Base-by-base conservation (phyloP, 2,888 invertebrate genomes). In the Dorcus hopei region DNA sequence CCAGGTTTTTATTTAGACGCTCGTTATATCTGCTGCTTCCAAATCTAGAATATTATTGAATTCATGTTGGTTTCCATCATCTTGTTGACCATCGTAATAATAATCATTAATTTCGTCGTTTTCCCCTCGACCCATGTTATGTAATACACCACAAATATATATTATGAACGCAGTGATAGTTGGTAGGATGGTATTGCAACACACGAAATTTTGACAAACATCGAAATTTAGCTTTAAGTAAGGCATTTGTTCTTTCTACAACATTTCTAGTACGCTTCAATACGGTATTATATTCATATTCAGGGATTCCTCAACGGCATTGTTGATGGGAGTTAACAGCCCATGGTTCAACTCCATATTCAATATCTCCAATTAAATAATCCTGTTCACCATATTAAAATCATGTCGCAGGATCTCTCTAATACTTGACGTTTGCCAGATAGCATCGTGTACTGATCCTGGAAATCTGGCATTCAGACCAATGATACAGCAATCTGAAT, bases 141-240 rank as follows among this genome's bases (percentile, higher is more conserved):
- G 51, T 11, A 56, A 38, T 7, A 56, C 19, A 14, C 50, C 23
- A 26, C 42, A 26, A 26, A 19, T 14, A 48, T 43, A 56, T 33
- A 51, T 56, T 3, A 56, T 56, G 39, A 62, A 48, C 1, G 66
- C 68, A 55, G 69, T 68, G 49, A 67, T 67, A 9, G 41, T 57
- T 8, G n/a, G n/a, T n/a, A n/a, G 71, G 70, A 11, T 57, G 38
- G 42, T 70, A 70, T 51, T 71, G 67, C 38, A 70, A 57, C 1
- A 53, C 43, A 6, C 69, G 50, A 38, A 70, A 63, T 51, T 65
- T 67, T 23, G 52, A 48, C 1, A 68, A 33, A 49, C 70, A 71
- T 4, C 71, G 57, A 66, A 68, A 72, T 9, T 68, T 50, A 23
- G 63, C 65, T 56, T 70, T 70, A 19, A 68, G 19, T 8, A 63